A percentile compares a stretch with the other conserved stretches of the same genome.
Conservation (phyloP, 2,797 vertebrate genomes). For the Spinibarbus caldwelli region DNA sequence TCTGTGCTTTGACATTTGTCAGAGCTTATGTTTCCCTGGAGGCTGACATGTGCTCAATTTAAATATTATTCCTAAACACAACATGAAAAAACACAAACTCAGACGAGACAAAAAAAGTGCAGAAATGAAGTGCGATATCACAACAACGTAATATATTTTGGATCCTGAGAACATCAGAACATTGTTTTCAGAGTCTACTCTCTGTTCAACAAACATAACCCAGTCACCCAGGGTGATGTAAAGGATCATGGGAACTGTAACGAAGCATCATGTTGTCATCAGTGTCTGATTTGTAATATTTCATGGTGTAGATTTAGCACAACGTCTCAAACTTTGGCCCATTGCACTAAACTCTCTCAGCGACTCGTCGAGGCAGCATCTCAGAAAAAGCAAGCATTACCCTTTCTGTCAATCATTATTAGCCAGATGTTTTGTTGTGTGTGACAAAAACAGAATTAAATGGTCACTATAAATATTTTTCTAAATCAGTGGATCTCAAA, state of each 20-base stretch:
- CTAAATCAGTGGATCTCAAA: neutral
- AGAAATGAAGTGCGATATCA: conserved; percentile 25
- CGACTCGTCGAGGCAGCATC: neutral
- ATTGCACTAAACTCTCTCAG: neutral
- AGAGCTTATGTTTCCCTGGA: conserved; percentile 20
- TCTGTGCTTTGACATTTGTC: conserved; percentile 6
- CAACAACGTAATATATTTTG: conserved; percentile 18
- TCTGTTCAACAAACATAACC: conserved; percentile 35
- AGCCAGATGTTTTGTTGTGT: neutral
- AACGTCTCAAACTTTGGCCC: conserved; percentile 34
- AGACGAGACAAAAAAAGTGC: neutral
- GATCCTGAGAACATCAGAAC: conserved; percentile 9
- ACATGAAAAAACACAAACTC: conserved; percentile 35
- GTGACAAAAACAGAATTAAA: conserved; percentile 19
- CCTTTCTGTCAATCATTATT: conserved; percentile 1
- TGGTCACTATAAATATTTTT: conserved; percentile 17
- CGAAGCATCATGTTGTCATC: conserved; percentile 13
- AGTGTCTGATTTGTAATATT: neutral
- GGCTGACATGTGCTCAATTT: conserved; percentile 8
- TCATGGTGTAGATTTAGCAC: conserved; percentile 35
- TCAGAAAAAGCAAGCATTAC: conserved; percentile 1
- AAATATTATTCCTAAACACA: conserved; percentile 27
- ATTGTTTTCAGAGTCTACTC: conserved; percentile 44
- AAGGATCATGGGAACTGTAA: conserved; percentile 43
- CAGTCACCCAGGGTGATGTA: conserved; percentile 9